phyloP scores from a whole-genome alignment of 2,113 vertebrate genomes.

The Hypanus sabinus region DNA sequence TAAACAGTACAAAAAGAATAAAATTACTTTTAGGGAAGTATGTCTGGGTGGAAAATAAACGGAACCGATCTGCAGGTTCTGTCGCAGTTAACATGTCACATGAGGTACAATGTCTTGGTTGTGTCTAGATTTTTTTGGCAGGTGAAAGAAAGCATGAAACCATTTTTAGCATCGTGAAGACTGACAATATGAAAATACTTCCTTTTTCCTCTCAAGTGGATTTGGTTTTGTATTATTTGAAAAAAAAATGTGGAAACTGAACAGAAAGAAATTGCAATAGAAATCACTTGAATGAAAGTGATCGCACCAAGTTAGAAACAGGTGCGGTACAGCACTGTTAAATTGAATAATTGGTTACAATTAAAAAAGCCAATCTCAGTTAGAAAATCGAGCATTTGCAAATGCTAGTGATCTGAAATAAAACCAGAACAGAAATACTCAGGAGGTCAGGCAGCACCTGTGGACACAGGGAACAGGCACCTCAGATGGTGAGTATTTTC shows the following conservation, averaged over 20 bases:
- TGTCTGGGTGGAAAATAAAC: slow-evolving; percentile 23
- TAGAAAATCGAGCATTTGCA: too few relatives aligned
- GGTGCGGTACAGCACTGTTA: neutral
- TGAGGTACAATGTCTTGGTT: neutral
- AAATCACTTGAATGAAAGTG: neutral
- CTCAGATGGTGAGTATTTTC: too few relatives aligned
- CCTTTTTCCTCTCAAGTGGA: neutral
- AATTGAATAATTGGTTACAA: neutral
- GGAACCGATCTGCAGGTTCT: neutral
- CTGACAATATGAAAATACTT: neutral
- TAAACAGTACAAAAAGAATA: neutral
- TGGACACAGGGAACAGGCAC: too few relatives aligned
- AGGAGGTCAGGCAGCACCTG: too few relatives aligned
- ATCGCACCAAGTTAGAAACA: neutral
- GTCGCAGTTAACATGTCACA: neutral
- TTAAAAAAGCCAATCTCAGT: neutral
- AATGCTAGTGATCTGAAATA: too few relatives aligned
- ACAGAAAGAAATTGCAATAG: neutral
- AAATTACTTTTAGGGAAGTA: slow-evolving; percentile 31
- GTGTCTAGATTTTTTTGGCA: neutral
- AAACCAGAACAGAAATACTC: too few relatives aligned
- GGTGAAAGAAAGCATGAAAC: neutral
- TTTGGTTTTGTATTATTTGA: neutral
- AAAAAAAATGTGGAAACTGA: neutral
- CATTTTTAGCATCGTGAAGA: neutral